A percentile compares a stretch with the other conserved stretches of the same genome.
phyloP scores from a whole-genome alignment of 1,140 invertebrate genomes.

The Danaus plexippus region DNA sequence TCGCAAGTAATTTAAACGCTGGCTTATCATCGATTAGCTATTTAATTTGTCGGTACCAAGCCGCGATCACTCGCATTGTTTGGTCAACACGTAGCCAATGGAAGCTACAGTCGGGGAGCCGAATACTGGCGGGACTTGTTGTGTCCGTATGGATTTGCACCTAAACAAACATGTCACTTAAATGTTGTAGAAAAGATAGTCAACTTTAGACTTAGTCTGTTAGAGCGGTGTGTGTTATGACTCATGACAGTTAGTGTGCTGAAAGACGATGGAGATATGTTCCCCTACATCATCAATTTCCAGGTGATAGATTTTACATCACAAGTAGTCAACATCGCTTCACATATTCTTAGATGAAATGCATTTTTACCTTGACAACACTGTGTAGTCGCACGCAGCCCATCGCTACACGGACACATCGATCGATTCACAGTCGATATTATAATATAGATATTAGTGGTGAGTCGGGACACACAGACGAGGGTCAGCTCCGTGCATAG shows the following conservation, averaged over 20 bases:
- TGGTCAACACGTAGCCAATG: slow-evolving; percentile 59
- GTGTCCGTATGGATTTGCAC: too few relatives aligned
- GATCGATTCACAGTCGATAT: too few relatives aligned
- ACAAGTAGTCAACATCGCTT: slow-evolving; percentile 43
- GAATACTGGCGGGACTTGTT: slow-evolving; percentile 13
- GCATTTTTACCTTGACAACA: slow-evolving; percentile 49
- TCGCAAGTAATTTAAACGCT: slow-evolving; percentile 32
- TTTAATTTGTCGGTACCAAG: slow-evolving; percentile 51
- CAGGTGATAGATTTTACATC: slow-evolving; percentile 50
- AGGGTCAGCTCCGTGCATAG: background rate
- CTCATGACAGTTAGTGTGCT: slow-evolving; percentile 20
- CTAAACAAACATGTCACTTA: too few relatives aligned
- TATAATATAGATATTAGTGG: slow-evolving; percentile 17
- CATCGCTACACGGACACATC: slow-evolving; percentile 7
- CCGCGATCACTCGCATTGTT: slow-evolving; percentile 65
- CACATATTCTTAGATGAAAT: slow-evolving; percentile 27
- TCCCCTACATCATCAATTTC: slow-evolving; percentile 60
- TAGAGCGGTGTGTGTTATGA: slow-evolving; percentile 43
- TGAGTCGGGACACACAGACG: slow-evolving; percentile 19
- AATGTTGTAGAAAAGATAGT: too few relatives aligned
- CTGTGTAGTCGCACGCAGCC: slow-evolving; percentile 36
- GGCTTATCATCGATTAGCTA: slow-evolving; percentile 52
- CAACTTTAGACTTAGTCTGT: slow-evolving; percentile 12
- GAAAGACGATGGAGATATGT: slow-evolving; percentile 50
- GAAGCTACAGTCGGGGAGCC: slow-evolving; percentile 47